Evolutionary conservation across 2,113 vertebrate genomes (phyloP), one percentile per base, ranked within the genome.

Genomic region (Coreoperca whiteheadi): DNA sequence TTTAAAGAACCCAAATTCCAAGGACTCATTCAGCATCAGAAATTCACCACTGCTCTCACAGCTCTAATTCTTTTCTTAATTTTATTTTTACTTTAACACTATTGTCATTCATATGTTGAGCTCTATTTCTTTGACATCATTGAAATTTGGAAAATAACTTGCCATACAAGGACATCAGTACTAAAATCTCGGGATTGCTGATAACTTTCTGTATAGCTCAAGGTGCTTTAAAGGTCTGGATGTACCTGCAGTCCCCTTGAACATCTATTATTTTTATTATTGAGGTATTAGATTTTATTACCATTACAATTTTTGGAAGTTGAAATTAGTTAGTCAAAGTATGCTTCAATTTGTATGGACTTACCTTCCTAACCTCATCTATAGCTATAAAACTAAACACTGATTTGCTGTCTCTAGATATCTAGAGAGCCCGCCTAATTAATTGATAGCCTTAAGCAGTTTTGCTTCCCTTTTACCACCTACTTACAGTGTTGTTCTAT

Each of bases 371-470:
- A 25, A 59, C 20, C 21, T 63, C 4, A 23, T 69, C 14, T 7
- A 23, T 70, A 16, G 15, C 53, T 11, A 65, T 54, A 20, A 68
- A 70, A 63, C 63, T 54, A 54, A 59, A 64, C 34, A 48, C 16
- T 59, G 21, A 28, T 60, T 77, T 83, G 8, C 21, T 60, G 64
- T 78, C n/a, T 73, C 72, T n/a, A 28, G 54, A 71, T 50, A 12
- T 69, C 60, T 43, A 8, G 9, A 79, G 41, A 79, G 79, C 61
- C 65, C 30, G 57, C 16, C 68, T 60, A 30, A 83, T 83, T 77
- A 87, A 46, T 32, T 83, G 69, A 78, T 68, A 77, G 25, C 68
- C 56, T 54, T 34, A 50, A 78, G 74, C 75, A n/a, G 32, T 70
- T 74, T 18, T 48, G 25, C 37, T 59, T 77, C 23, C n/a, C 7